phyloP scores from a whole-genome alignment of 2,797 vertebrate genomes.

The Acridotheres tristis region DNA sequence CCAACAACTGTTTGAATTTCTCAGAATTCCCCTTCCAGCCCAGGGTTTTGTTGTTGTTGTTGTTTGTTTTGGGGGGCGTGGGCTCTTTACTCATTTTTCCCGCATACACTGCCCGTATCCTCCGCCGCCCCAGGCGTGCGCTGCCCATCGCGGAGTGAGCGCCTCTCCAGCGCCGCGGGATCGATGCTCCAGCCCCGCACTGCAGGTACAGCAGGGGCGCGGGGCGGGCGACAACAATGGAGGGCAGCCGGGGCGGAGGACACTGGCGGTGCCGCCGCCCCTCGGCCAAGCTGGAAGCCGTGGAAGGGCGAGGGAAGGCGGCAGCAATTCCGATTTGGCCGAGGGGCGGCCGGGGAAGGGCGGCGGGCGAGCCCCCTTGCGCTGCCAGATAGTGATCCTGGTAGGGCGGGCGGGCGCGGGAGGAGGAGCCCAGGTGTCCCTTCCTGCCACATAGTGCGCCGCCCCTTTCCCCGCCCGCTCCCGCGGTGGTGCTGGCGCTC shows the following conservation, averaged over 20 bases:
- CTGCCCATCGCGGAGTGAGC: rapidly evolving
- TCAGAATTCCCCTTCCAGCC: background rate
- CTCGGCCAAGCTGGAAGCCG: background rate
- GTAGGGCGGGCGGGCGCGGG: background rate
- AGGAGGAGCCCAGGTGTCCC: constrained; percentile 47
- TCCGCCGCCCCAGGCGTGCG: background rate
- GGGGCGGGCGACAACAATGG: background rate
- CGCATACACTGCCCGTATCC: background rate
- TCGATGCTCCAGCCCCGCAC: background rate
- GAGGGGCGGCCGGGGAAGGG: background rate
- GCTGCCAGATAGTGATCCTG: background rate
- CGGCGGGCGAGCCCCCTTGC: background rate
- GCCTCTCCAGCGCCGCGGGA: background rate
- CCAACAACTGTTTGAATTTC: background rate
- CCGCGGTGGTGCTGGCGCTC: constrained; percentile 42
- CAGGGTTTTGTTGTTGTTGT: background rate
- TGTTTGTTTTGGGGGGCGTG: background rate
- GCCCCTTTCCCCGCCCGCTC: constrained; percentile 1
- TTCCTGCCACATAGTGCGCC: constrained; percentile 57
- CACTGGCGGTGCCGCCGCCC: background rate
- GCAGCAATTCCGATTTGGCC: background rate
- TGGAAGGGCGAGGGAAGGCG: background rate
- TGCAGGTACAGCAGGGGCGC: background rate
- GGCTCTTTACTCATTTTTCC: background rate
- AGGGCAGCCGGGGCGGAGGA: background rate